Percentiles rank a stretch among this genome's conserved stretches.
phyloP scores from a whole-genome alignment of 2,797 vertebrate genomes.

The Syngnathus acus region DNA sequence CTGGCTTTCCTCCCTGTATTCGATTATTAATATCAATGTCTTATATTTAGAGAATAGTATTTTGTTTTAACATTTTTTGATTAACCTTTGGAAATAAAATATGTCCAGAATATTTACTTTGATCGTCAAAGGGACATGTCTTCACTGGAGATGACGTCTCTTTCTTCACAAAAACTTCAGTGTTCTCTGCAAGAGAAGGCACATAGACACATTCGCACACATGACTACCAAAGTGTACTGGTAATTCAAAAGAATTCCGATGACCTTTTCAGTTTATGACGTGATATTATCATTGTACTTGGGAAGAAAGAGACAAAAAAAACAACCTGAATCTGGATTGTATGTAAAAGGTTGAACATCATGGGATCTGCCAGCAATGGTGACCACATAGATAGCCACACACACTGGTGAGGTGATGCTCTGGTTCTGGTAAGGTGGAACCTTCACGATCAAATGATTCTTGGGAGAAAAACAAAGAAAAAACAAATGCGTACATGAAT shows the following conservation, averaged over 20 bases:
- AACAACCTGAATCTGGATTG: constrained; percentile 89
- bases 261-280: not conserved
- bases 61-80: not conserved
- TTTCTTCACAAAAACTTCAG: constrained; percentile 88
- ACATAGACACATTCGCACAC: constrained; percentile 3
- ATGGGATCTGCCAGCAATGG: constrained; percentile 92
- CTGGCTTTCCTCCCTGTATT: not conserved
- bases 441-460: constrained; percentile 98
- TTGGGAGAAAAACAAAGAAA: constrained; percentile 30
- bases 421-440: constrained; percentile 90
- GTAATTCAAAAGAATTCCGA: not conserved
- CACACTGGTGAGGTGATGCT: constrained; percentile 81
- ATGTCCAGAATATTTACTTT: constrained; percentile 75
- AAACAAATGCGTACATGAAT: not conserved
- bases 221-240: not conserved
- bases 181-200: constrained; percentile 61
- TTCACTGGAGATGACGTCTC: constrained; percentile 85
- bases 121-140: constrained; percentile 89
- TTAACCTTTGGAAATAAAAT: not conserved
- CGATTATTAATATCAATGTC: not conserved
- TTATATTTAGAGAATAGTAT: not conserved
- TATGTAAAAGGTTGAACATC: constrained; percentile 94
- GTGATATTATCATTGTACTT: not conserved
- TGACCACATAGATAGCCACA: constrained; percentile 91
- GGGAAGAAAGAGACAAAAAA: not conserved